A percentile compares a stretch with the other conserved stretches of the same genome.
Conservation (phyloP, 1,140 invertebrate species). For the Trachymyrmex cornetzi region DNA sequence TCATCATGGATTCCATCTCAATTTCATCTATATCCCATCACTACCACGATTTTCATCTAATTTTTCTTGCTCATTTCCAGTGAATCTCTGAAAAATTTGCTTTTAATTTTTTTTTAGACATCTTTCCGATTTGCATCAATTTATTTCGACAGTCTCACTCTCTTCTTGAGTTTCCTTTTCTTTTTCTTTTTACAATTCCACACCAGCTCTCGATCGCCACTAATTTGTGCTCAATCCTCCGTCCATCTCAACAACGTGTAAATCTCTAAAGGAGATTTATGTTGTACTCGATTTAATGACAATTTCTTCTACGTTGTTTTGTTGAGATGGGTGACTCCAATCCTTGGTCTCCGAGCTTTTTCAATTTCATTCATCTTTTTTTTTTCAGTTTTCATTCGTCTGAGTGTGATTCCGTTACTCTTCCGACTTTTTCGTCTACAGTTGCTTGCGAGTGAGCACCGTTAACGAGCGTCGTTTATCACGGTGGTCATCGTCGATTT, state of each 20-base stretch:
- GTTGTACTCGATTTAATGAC: not conserved
- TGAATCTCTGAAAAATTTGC: not conserved
- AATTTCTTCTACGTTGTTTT: not conserved
- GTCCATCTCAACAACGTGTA: not conserved
- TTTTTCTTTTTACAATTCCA: not conserved
- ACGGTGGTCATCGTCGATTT: constrained; percentile 29
- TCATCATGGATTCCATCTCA: not conserved
- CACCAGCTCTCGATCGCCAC: not conserved
- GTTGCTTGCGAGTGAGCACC: not conserved
- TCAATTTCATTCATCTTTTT: not conserved
- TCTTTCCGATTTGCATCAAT: not conserved
- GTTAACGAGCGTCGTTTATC: not conserved
- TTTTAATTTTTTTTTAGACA: not conserved
- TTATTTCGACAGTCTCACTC: not conserved
- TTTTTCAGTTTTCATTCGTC: constrained; percentile 23
- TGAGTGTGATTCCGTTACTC: constrained; percentile 31
- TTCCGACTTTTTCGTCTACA: constrained; percentile 39
- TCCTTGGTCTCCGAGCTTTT: not conserved
- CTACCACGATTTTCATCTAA: not conserved
- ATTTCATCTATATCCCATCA: not conserved
- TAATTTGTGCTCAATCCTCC: not conserved
- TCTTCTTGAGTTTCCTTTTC: not conserved
- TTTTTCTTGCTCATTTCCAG: not conserved
- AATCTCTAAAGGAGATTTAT: not conserved
- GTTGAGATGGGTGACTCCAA: not conserved